Evolutionary conservation across 2,888 invertebrate species (phyloP).

Genomic region (Lasioglossum leucozonium): DNA sequence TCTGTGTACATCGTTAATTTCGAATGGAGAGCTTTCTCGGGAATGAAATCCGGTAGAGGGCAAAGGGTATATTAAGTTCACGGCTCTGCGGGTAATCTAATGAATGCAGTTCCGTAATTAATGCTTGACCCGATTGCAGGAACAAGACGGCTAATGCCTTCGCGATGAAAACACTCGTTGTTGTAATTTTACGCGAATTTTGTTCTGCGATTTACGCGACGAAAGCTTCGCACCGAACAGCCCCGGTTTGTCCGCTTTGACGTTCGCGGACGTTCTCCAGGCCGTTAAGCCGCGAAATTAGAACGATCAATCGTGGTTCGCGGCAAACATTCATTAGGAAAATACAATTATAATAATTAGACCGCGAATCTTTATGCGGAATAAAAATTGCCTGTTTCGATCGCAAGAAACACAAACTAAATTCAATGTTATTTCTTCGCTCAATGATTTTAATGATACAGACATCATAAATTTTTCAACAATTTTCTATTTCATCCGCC

Average conservation of each 20-base stretch:
- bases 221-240: background rate
- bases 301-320: no score
- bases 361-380: no score
- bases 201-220: background rate
- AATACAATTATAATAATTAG: no score
- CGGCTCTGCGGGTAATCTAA: slow-evolving; percentile 27
- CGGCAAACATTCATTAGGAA: no score
- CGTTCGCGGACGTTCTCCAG: background rate
- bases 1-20: slow-evolving; percentile 23
- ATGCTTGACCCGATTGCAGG: slow-evolving; percentile 4
- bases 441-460: no score
- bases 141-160: background rate
- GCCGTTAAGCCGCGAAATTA: background rate
- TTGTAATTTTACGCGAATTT: background rate
- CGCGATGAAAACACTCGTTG: background rate
- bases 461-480: no score
- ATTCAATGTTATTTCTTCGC: no score
- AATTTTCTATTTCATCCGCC: no score
- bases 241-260: background rate
- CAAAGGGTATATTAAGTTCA: slow-evolving; percentile 48
- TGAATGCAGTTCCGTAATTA: slow-evolving; percentile 33
- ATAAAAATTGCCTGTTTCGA: no score
- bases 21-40: background rate
- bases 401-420: no score
- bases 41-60: slow-evolving; percentile 27